Base-by-base conservation (phyloP, 1,140 invertebrate species). In the Aricia agestis region DNA sequence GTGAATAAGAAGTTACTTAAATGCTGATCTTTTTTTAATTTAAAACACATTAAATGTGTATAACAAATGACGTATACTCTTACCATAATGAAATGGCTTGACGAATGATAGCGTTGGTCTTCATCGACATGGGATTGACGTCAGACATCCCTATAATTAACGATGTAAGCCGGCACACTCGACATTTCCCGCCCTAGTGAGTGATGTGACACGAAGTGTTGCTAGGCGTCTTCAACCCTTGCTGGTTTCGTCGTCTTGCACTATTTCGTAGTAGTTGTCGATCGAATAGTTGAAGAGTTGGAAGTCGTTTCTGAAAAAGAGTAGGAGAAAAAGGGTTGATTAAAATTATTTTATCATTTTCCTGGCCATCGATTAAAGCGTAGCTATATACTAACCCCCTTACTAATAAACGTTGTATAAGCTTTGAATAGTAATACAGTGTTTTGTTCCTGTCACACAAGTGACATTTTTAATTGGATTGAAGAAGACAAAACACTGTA, bases 261-360 rank as follows among this genome's bases (percentile, higher is more conserved):
- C 94, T 77, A 95, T 92, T 65, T 94, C 93, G 70, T 96, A 91
- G 81, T 96, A 97, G 72, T 94, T 95, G 59, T 94, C 92, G 68
- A 96, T 92, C 68, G 95, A 95, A 79, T 97, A 98, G 81, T 95
- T 95, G 89, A 97, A 97, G 42, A 97, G 91, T 83, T 96, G 94
- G 89, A 97, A 97, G 88, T 98, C 97, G 79, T 96, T 94, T 85
- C 95, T 97, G 88, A 52, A 93, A 93, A 73, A 71, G 36, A 74
- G 75, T 32, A 77, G 67, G 10, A 67, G 19, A 59, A 9, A 36
- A 7, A 9, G 5, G 6, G 36, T 36, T 36, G 6, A 36, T 4
- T 6, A 36, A 36, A 36, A 36, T 6, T 25, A 36, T 36, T n/a
- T n/a, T 36, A 36, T 36, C 25, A 36, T 36, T 36, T 36, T 36